Conservation (phyloP, 2,797 vertebrate genomes). For the Pogoniulus pusillus region DNA sequence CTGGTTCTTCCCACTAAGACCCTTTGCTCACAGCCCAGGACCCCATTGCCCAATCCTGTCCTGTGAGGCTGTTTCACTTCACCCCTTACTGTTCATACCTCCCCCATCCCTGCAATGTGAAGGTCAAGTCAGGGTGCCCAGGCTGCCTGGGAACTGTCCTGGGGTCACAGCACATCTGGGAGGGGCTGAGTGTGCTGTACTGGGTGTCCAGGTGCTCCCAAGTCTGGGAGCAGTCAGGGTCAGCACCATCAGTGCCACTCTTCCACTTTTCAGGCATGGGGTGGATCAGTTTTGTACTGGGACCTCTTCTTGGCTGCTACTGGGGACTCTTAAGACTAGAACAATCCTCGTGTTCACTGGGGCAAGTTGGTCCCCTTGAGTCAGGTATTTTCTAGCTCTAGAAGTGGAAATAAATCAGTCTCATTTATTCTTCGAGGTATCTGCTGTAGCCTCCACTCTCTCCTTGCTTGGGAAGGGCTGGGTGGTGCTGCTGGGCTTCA, state of each 20-base stretch:
- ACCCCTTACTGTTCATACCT: neutral
- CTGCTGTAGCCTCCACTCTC: neutral
- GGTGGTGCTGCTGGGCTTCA: neutral
- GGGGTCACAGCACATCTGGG: accelerated
- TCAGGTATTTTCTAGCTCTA: neutral
- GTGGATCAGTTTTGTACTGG: neutral
- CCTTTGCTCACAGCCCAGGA: neutral
- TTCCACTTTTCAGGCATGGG: neutral
- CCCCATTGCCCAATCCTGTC: accelerated
- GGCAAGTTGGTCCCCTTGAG: accelerated
- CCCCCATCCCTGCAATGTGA: neutral
- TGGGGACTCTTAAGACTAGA: neutral
- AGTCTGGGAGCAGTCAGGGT: neutral
- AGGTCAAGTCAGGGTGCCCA: neutral
- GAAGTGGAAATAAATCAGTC: slow-evolving; percentile 38
- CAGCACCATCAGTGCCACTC: neutral
- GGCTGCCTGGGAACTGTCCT: neutral
- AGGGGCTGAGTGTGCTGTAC: neutral
- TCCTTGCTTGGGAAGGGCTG: neutral
- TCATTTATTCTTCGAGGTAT: neutral
- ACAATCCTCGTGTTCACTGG: neutral
- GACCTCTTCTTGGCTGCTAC: neutral
- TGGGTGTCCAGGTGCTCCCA: neutral
- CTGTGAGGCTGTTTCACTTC: neutral
- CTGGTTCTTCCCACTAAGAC: neutral